Evolutionary conservation across 2,888 invertebrate species (phyloP), one percentile per base, ranked within the genome.

Genomic region (Trisateles emortualis): DNA sequence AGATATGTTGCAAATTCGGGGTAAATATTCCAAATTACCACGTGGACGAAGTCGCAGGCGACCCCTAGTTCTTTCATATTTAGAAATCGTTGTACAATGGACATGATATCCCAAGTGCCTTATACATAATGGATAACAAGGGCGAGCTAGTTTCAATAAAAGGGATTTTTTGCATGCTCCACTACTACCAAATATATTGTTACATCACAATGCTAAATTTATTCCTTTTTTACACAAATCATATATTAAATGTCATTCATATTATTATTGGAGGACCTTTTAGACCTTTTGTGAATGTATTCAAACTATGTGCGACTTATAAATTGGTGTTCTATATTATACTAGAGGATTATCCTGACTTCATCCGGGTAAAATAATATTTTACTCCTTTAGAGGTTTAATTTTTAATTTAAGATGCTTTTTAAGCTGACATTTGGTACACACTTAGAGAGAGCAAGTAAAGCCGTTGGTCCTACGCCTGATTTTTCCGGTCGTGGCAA

Each of bases 51-150:
- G n/a, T n/a, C n/a, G n/a, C n/a, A n/a, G n/a, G n/a, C n/a, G n/a
- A n/a, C n/a, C n/a, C n/a, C n/a, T n/a, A n/a, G n/a, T n/a, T n/a
- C n/a, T n/a, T n/a, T n/a, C n/a, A n/a, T n/a, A n/a, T n/a, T n/a
- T n/a, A 3, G 6, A 35, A 41, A 16, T 41, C 82, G 77, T 59
- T 29, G 14, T 36, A 64, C 65, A 86, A 81, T 78, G 88, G 80
- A 74, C 38, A 82, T 76, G 46, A 13, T 13, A 35, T 54, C 68
- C 63, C 76, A 64, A 77, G 78, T 72, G 72, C 73, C 86, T 90
- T 83, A 90, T 92, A 87, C 92, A 92, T 92, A 86, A 92, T 92
- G 90, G 86, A 91, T 90, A 87, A 82, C 84, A 82, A 80, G 42
- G 78, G 80, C 58, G 76, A 79, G 76, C 86, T 90, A 89, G 90